phyloP scores from a whole-genome alignment of 1,140 invertebrate species.

The Drosophila miranda region DNA sequence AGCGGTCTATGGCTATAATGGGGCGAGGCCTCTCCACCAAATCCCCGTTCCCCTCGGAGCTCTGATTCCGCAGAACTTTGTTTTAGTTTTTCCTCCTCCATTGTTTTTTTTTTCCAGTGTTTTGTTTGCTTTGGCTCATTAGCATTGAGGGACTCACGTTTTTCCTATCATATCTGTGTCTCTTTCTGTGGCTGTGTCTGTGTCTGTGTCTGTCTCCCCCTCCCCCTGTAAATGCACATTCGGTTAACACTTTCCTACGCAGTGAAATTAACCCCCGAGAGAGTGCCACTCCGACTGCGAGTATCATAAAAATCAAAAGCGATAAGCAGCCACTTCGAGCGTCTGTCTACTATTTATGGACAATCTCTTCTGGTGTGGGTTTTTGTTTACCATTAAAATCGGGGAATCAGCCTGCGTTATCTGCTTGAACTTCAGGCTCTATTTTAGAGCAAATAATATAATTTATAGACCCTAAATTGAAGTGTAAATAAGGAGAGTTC shows the following conservation, averaged over 20 bases:
- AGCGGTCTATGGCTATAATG: not conserved
- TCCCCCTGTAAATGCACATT: not conserved
- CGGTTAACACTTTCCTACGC: conserved; percentile 19
- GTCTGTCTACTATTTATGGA: conserved; percentile 49
- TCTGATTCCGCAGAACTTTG: conserved; percentile 29
- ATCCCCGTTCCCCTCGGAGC: not conserved
- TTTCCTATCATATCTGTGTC: conserved; percentile 20
- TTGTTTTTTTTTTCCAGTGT: conserved; percentile 24
- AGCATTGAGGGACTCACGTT: conserved; percentile 62
- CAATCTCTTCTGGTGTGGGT: conserved; percentile 14
- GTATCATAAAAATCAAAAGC: conserved; percentile 34
- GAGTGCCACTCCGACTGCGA: conserved; percentile 26
- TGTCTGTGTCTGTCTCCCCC: not conserved
- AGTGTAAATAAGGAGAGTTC: not conserved
- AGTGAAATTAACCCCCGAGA: conserved; percentile 22
- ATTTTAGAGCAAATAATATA: conserved; percentile 6
- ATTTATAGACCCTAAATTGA: not conserved
- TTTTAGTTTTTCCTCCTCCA: conserved; percentile 35
- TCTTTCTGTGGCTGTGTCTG: not conserved
- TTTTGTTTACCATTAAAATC: conserved; percentile 32
- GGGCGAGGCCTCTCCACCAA: conserved; percentile 17
- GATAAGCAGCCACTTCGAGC: conserved; percentile 27
- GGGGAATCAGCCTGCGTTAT: conserved; percentile 32
- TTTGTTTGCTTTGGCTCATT: conserved; percentile 58
- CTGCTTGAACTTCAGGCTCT: conserved; percentile 8